Evolutionary conservation across 2,113 vertebrate species (phyloP).

Genomic region (Otis tarda): DNA sequence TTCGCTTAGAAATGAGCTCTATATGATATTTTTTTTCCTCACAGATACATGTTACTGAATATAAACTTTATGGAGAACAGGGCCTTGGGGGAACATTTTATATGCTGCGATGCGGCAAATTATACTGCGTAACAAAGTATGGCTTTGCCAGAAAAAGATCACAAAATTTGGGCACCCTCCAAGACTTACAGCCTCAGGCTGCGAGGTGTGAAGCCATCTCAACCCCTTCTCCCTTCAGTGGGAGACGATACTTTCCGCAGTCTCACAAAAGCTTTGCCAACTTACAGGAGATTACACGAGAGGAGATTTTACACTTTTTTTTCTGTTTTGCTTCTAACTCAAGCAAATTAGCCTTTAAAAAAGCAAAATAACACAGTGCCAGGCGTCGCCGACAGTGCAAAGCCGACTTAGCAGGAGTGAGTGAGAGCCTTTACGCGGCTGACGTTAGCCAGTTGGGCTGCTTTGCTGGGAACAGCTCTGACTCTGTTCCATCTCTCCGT

Average conservation of each 20-base stretch:
- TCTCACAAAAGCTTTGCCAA: neutral
- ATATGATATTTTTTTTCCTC: neutral
- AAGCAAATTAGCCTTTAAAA: neutral
- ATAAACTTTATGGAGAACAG: neutral
- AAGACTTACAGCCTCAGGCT: constrained; percentile 13
- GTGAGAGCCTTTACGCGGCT: neutral
- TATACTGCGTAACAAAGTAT: neutral
- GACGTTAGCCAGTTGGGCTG: neutral
- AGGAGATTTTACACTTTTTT: neutral
- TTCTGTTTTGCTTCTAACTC: neutral
- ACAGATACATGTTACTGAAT: neutral
- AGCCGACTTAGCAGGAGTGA: neutral
- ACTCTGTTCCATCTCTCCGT: neutral
- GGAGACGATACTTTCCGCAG: neutral
- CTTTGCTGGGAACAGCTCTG: neutral
- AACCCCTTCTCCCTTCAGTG: neutral
- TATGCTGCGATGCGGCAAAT: constrained; percentile 4
- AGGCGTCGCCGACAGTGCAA: neutral
- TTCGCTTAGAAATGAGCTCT: neutral
- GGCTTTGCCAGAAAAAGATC: constrained; percentile 15
- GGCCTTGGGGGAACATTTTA: constrained; percentile 16
- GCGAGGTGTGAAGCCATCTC: constrained; percentile 4
- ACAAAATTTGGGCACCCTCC: constrained; percentile 42
- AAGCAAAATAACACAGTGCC: neutral
- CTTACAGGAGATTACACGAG: neutral